Evolutionary conservation across 2,888 invertebrate species (phyloP), one percentile per base, ranked within the genome.

Genomic region (Arenicola marina): DNA sequence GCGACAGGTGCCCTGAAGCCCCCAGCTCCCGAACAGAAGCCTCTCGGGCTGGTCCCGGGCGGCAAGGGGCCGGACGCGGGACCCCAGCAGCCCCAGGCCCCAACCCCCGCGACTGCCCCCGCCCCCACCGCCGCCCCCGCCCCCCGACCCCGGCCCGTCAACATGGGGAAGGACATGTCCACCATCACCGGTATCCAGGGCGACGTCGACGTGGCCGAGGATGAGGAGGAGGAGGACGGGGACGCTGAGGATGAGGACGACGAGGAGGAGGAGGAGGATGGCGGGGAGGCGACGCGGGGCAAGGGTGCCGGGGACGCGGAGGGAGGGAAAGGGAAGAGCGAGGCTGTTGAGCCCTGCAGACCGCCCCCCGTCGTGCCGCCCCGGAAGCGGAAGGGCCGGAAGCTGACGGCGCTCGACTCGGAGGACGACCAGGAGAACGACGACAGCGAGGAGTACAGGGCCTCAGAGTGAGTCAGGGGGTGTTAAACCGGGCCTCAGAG

Each of bases 361-460:
- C 21, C 38, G n/a, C 45, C 57, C 21, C 60, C 54, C 28, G 59
- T 54, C 2, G 62, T 58, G 18, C 38, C 43, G n/a, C 45, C 24
- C 15, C 61, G 33, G 24, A 58, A 38, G 29, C 32, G 26, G 26
- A 51, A 38, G 53, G 58, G 59, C 2, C 53, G 67, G 4, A 43
- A 57, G 46, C 62, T 71, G 31, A 71, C 66, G 15, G 54, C 48
- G 11, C 65, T 71, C 31, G 91, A 91, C 45, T 91, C 91, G 56
- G 77, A 92, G 70, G 91, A 88, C 61, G 92, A 76, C 46, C 76
- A 88, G 61, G 92, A 76, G 33, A 76, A 59, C 11, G 61, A 67
- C 45, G 64, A 91, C 0, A 95, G 95, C 77, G 95, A 95, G 81
- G 95, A 95, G 83, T 95, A 95, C 78, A 92, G 92, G 79, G 92